Base-by-base conservation (phyloP, 2,113 vertebrate species). In the Stictonetta naevosa region DNA sequence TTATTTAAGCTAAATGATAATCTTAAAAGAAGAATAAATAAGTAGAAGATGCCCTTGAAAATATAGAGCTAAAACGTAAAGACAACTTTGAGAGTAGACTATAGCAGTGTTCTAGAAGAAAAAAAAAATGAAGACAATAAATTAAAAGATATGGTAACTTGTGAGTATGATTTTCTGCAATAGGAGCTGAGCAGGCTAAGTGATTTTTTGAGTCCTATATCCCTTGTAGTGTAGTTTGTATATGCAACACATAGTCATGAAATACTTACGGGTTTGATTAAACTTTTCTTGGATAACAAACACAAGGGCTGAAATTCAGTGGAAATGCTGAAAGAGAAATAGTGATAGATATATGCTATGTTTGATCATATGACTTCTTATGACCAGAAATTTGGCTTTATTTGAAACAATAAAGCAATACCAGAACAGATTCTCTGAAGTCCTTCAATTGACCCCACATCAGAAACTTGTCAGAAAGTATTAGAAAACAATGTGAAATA, bases 241-340 rank as follows among this genome's bases (percentile, higher is more conserved):
- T 78, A 75, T 1, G 1, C 5, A 60, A 48, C 34, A 66, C 0
- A 0, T 28, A 71, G n/a, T 48, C 26, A 53, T 26, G 38, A 77
- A 53, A 63, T 71, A 66, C 34, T 86, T 64, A 25, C 0, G 1
- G 31, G 53, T 63, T 68, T 79, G 21, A 68, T 85, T 74, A 42
- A 28, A 1, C 31, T 63, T 76, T 82, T 60, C 33, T 29, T 53
- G n/a, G 80, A 40, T 60, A 92, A 40, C 16, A 13, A 36, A 36
- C 33, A 53, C 38, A 86, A 71, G 46, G 19, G 11, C n/a, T 67
- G 20, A 48, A 48, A 48, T 48, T 48, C 46, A 48, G 62, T 0
- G 0, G 10, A 28, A 58, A 28, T 31, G 21, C 5, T 40, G 62
- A 71, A 71, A 59, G 4, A 44, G 73, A 95, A 92, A 93, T 60